Conservation (phyloP, 2,113 vertebrate genomes). For the Rhadina sibilatrix region DNA sequence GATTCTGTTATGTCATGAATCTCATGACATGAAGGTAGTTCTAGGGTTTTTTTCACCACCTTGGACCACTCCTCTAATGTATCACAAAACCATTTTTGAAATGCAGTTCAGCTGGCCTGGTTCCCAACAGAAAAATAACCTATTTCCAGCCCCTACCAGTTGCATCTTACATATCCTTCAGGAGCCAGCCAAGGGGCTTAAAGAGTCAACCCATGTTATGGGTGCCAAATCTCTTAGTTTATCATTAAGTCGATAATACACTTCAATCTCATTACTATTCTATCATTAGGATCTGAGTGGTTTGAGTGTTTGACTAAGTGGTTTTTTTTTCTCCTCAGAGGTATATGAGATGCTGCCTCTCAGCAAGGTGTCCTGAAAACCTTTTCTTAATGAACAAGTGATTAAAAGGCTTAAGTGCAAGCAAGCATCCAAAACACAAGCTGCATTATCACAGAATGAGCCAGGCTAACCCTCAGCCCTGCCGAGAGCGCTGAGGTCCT, state of each 20-base stretch:
- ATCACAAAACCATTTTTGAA: background rate
- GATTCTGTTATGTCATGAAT: background rate
- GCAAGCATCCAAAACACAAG: constrained; percentile 51
- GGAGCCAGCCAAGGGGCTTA: background rate
- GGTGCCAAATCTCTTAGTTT: constrained; percentile 37
- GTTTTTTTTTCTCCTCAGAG: constrained; percentile 29
- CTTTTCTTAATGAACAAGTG: constrained; percentile 68
- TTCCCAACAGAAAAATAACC: background rate
- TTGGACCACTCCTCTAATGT: background rate
- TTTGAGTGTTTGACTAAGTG: constrained; percentile 62
- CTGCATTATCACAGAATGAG: constrained; percentile 38
- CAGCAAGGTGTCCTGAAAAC: constrained; percentile 64
- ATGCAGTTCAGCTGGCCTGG: background rate
- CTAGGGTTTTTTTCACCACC: background rate
- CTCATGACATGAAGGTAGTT: background rate
- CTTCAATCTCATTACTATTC: constrained; percentile 64
- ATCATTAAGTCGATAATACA: constrained; percentile 58
- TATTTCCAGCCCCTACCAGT: background rate
- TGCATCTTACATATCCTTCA: constrained; percentile 8
- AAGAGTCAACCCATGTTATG: background rate
- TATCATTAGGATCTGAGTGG: constrained; percentile 57
- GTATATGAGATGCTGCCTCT: constrained; percentile 50
- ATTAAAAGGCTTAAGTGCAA: constrained; percentile 65
- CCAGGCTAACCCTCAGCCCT: background rate
- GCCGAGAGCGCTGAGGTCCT: background rate